These are phyloP conservation scores for Calliopsis andreniformis DNA, from an alignment of 1,140 invertebrate species.

Conservation along the genomic window DNA sequence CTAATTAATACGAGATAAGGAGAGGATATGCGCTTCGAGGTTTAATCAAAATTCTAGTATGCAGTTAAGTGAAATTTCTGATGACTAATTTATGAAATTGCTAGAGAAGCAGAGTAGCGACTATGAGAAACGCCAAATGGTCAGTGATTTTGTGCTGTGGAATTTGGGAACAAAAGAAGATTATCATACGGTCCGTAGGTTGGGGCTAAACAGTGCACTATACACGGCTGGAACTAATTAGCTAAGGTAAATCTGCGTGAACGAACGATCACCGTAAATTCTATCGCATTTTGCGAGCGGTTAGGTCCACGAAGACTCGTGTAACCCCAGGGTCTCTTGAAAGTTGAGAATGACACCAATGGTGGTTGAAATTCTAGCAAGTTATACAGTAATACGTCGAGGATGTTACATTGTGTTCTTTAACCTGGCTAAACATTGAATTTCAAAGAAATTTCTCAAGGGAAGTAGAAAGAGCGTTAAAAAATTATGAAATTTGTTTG, in stretches of 20 bases:
- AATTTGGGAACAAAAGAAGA: slow-evolving; percentile 16
- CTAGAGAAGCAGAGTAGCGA: background rate
- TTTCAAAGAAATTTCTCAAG: background rate
- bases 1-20: no score
- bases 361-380: background rate
- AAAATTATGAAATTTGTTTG: no score
- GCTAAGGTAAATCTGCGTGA: slow-evolving; percentile 34
- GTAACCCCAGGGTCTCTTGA: no score
- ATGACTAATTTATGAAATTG: background rate
- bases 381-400: background rate
- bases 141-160: background rate
- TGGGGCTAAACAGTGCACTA: background rate
- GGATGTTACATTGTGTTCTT: background rate
- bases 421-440: background rate
- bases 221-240: slow-evolving; percentile 25
- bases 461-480: no score
- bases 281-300: background rate
- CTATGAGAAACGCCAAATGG: background rate
- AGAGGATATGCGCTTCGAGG: no score
- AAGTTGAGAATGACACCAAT: background rate
- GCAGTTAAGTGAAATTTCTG: background rate
- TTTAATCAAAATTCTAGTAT: no score
- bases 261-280: background rate
- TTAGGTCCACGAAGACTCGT: no score
- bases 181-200: slow-evolving; percentile 5